Conservation (phyloP, 35 echinoderm and acorn worm genomes). For the Apostichopus parvimensis region DNA sequence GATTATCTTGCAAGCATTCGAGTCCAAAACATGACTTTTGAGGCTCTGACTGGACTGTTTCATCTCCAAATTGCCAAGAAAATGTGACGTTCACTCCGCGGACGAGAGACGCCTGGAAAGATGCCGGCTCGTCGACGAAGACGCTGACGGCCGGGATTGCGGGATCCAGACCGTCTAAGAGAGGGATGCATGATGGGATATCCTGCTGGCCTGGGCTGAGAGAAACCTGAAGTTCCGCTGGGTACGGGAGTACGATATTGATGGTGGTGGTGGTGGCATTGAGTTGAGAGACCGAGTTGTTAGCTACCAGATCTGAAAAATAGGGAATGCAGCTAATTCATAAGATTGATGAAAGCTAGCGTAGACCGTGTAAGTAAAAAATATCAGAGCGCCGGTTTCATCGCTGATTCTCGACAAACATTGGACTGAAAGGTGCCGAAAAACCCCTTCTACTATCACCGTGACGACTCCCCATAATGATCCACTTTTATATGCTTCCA, state of each 20-base stretch:
- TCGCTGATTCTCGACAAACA: too few species aligned
- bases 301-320: slow-evolving; percentile 62
- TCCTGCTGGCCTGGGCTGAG: slow-evolving; percentile 58
- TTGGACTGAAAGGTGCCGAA: too few species aligned
- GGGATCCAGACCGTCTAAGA: slow-evolving; percentile 20
- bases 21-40: slow-evolving; percentile 59
- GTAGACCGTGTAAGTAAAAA: too few species aligned
- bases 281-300: slow-evolving; percentile 67
- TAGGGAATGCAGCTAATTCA: slow-evolving; percentile 8
- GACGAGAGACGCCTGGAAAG: slow-evolving; percentile 74
- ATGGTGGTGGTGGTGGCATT: slow-evolving; percentile 38
- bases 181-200: slow-evolving; percentile 79
- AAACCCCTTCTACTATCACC: too few species aligned
- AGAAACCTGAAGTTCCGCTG: slow-evolving; percentile 75
- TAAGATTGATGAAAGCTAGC: too few species aligned
- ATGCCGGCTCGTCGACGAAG: slow-evolving; percentile 60
- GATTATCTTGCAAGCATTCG: slow-evolving; percentile 66
- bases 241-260: slow-evolving; percentile 70
- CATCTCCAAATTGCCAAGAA: slow-evolving; percentile 70
- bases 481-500: too few species aligned
- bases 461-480: too few species aligned
- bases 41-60: slow-evolving; percentile 13
- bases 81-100: slow-evolving; percentile 82
- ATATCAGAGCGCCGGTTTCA: too few species aligned
- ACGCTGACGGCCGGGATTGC: slow-evolving; percentile 43